Conservation (phyloP, 2,797 vertebrate species). For the Hydrophis major region DNA sequence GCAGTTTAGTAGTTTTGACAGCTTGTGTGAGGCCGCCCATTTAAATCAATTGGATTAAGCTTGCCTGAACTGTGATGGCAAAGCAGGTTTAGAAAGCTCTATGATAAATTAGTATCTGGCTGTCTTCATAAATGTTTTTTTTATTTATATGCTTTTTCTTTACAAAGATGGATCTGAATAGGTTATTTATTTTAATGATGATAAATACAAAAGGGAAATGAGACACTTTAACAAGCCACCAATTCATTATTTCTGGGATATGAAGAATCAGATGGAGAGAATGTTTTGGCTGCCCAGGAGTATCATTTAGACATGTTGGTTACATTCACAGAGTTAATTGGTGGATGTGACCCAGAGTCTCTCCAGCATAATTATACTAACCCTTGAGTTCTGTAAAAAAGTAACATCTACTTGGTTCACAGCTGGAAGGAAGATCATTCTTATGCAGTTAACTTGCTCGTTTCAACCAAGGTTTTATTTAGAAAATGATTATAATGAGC, state of each 20-base stretch:
- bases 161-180: constrained; percentile 12
- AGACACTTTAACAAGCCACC: constrained; percentile 10
- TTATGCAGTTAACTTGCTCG: constrained; percentile 18
- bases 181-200: constrained; percentile 29
- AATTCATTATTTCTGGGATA: constrained; percentile 40
- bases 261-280: constrained; percentile 40
- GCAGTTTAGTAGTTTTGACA: neutral
- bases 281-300: constrained; percentile 37
- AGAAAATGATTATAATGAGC: constrained; percentile 35
- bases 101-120: neutral
- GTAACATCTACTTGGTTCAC: neutral
- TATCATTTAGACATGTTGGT: constrained; percentile 21
- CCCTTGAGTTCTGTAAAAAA: constrained; percentile 37
- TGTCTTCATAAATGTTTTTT: neutral
- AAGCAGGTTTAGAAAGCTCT: neutral
- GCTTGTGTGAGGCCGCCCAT: neutral
- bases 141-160: constrained; percentile 32
- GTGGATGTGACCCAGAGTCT: constrained; percentile 22
- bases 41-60: neutral
- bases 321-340: constrained; percentile 50
- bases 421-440: constrained; percentile 10
- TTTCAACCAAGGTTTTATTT: constrained; percentile 32
- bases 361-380: constrained; percentile 39
- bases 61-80: neutral
- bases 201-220: constrained; percentile 10